Evolutionary conservation across 2,888 invertebrate species (phyloP).

Genomic region (Oscheius myriophilus): DNA sequence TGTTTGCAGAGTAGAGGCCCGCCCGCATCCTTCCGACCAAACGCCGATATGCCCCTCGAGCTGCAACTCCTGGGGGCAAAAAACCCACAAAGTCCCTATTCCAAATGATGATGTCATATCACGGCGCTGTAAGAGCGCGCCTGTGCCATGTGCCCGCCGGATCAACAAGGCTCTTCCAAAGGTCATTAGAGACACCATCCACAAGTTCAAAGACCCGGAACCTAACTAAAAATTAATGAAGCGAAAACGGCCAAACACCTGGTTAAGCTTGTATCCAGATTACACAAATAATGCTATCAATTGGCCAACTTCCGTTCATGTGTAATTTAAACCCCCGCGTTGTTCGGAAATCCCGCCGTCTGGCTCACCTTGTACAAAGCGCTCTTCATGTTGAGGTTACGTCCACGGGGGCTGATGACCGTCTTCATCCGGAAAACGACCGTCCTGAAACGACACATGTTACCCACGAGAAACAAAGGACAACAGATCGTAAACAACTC

Average conservation of each 20-base stretch:
- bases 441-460: slow-evolving; percentile 13
- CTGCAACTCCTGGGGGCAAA: slow-evolving; percentile 7
- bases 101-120: too few relatives aligned
- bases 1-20: slow-evolving; percentile 12
- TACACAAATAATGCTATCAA: background rate
- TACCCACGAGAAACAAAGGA: background rate
- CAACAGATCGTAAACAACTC: background rate
- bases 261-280: background rate
- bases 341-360: background rate
- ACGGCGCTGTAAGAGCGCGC: too few relatives aligned
- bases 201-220: background rate
- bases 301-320: slow-evolving; percentile 2
- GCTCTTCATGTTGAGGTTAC: slow-evolving; percentile 90
- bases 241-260: background rate
- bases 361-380: slow-evolving; percentile 87
- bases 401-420: slow-evolving; percentile 91
- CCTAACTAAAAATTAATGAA: background rate
- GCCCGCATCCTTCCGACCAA: slow-evolving; percentile 7
- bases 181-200: too few relatives aligned
- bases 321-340: background rate
- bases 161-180: background rate
- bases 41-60: background rate
- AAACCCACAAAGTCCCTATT: background rate
- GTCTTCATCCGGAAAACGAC: slow-evolving; percentile 86
- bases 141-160: background rate